phyloP scores from a whole-genome alignment of 1,140 invertebrate genomes.

The Colletes latitarsis region DNA sequence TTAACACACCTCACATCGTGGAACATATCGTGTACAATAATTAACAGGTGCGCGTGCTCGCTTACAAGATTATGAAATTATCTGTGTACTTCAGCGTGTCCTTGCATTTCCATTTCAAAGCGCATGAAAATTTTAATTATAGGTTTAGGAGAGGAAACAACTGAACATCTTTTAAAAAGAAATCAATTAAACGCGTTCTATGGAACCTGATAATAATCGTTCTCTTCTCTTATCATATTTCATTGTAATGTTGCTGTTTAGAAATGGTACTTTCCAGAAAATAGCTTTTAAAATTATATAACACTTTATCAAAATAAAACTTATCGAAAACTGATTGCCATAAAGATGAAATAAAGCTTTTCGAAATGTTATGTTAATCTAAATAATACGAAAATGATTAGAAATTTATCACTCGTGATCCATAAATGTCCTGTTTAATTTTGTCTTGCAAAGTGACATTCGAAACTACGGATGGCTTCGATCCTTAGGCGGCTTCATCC shows the following conservation, averaged over 20 bases:
- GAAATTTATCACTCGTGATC: conserved; percentile 10
- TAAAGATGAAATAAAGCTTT: no score
- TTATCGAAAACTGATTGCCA: no score
- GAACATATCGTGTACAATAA: not conserved
- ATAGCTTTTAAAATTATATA: no score
- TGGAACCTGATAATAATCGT: not conserved
- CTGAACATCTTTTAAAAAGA: not conserved
- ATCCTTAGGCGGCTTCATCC: conserved; percentile 68
- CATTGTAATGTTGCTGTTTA: not conserved
- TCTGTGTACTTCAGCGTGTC: not conserved
- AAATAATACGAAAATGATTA: not conserved
- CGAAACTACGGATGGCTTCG: conserved; percentile 70
- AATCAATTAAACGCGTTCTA: not conserved
- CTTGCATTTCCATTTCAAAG: not conserved
- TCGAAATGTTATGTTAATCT: no score
- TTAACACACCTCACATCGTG: conserved; percentile 3
- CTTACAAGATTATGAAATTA: conserved; percentile 26
- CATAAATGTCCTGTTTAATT: conserved; percentile 71
- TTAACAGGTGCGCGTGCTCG: conserved; percentile 1
- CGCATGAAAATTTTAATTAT: not conserved
- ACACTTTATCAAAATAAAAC: no score
- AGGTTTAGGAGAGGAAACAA: not conserved
- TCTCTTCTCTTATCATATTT: not conserved
- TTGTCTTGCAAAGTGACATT: conserved; percentile 61
- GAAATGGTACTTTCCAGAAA: no score